Base-by-base conservation (phyloP, 2,888 invertebrate genomes). In the Escarpia spicata region DNA sequence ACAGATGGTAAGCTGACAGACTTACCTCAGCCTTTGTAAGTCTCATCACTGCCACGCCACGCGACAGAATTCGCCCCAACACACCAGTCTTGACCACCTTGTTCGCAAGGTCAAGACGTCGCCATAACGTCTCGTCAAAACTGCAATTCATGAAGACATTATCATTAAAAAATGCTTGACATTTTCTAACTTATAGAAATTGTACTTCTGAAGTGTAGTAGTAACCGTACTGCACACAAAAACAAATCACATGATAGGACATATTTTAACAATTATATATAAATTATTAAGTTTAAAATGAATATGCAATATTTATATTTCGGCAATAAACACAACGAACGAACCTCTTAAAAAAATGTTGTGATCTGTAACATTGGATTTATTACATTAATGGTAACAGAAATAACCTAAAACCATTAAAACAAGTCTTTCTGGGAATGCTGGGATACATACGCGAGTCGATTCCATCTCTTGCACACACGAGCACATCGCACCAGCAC, bases 121-220 rank as follows among this genome's bases (percentile, higher is more conserved):
- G 97, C 99, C 99, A 99, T 0, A 99, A 96, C 0, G 98, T 98
- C 95, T 98, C 98, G 96, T 99, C 98, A 92, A 97, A 94, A 37
- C 96, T 96, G 93, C 9, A 92, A 91, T 26, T 26, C 19, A 75
- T 75, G 2, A 26, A 26, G 43, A 43, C 43, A 91, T 92, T 52
- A 26, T 92, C 8, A 45, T 37, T 15, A 75, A 75, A 4, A 52
- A 15, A 52, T 52, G 15, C 75, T 26, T 75, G 6, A 52, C 15
- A 52, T 52, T 52, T 52, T 52, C 4, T 52, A 52, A 52, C 0
- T 52, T 52, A 52, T 52, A 52, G 9, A 52, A 75, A 26, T 75
- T 75, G 6, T 75, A 75, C 3, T 75, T 75, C 15, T 75, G 19
- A 75, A 75, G 75, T n/a, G 26, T 37, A 37, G 37, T 37, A 37